Evolutionary conservation across 2,888 invertebrate species (phyloP), one percentile per base, ranked within the genome.

Genomic region (Pheosia gnoma): DNA sequence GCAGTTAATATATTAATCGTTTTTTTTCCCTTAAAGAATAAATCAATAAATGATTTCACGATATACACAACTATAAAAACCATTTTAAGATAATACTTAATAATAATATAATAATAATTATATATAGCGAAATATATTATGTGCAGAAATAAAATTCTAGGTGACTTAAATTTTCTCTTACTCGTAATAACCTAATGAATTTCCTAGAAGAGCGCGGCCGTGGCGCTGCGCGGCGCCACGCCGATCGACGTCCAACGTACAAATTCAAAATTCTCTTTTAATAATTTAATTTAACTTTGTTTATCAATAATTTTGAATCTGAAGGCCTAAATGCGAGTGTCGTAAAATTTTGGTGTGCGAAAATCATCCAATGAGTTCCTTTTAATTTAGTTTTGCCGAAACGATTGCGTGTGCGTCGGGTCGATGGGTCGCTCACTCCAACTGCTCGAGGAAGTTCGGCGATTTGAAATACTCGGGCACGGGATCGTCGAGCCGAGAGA

Each of bases 381-480:
- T 75, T 71, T 67, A 86, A 82, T 81, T 85, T 85, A 75, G 75
- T 83, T 82, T 77, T 85, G 88, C 85, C 89, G 89, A 89, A 89
- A 85, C 79, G 67, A 78, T 79, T 25, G 25, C 2, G 86, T 82
- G 82, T 79, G 82, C 85, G 89, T 85, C 81, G 85, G 75, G 85
- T 81, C 82, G 83, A 74, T 74, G 72, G 72, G 68, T 81, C 82
- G 85, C 83, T 90, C 96, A 98, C 96, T 98, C 99, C 86, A 99
- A 96, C 93, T 99, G 98, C 91, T 99, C 99, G 94, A 99, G 96
- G 95, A 99, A 99, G 95, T 99, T 99, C 78, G 99, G 98, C 84
- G 98, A 98, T 94, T 99, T 99, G 96, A 99, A 99, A 95, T 98
- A 99, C 90, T 99, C 99, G 78, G 99, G 99, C 83, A 99, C 98